A percentile compares a stretch with the other conserved stretches of the same genome.
Evolutionary conservation across 2,888 invertebrate genomes (phyloP).

Genomic region (Rhagophthalmus giganteus): DNA sequence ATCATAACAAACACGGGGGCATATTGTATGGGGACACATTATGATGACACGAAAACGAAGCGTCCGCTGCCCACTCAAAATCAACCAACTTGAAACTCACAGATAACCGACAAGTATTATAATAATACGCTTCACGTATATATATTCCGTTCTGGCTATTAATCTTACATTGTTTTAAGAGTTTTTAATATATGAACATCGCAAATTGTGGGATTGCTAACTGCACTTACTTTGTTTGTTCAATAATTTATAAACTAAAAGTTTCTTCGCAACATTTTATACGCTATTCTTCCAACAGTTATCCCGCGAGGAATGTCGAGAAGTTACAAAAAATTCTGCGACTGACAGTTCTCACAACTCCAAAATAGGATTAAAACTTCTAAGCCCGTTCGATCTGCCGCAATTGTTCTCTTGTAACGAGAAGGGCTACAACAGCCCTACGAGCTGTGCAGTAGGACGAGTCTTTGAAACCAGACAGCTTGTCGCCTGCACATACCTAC

Average conservation of each 20-base stretch:
- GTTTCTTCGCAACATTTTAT: no score
- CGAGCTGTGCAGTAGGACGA: not conserved
- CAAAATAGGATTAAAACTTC: slow-evolving; percentile 7
- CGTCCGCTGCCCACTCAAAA: slow-evolving; percentile 30
- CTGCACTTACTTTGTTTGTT: not conserved
- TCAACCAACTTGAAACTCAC: slow-evolving; percentile 30
- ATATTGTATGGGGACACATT: slow-evolving; percentile 30
- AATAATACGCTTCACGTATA: no score
- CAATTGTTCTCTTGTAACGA: no score
- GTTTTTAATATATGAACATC: not conserved
- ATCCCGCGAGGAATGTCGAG: no score
- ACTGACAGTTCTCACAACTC: not conserved
- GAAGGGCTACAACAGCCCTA: no score
- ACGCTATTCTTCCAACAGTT: no score
- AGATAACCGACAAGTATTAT: slow-evolving; percentile 17
- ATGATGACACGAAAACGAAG: slow-evolving; percentile 28
- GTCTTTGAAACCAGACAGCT: slow-evolving; percentile 17
- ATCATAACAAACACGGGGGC: slow-evolving; percentile 29
- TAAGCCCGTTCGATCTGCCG: slow-evolving; percentile 2
- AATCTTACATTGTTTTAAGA: not conserved
- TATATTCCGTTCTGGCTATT: not conserved
- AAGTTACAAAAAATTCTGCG: not conserved
- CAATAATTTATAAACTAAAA: no score
- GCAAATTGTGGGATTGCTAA: not conserved
- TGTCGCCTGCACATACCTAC: slow-evolving; percentile 27